A percentile compares a stretch with the other conserved stretches of the same genome.
phyloP scores from a whole-genome alignment of 2,797 vertebrate species.

The Taenioides sp. region DNA sequence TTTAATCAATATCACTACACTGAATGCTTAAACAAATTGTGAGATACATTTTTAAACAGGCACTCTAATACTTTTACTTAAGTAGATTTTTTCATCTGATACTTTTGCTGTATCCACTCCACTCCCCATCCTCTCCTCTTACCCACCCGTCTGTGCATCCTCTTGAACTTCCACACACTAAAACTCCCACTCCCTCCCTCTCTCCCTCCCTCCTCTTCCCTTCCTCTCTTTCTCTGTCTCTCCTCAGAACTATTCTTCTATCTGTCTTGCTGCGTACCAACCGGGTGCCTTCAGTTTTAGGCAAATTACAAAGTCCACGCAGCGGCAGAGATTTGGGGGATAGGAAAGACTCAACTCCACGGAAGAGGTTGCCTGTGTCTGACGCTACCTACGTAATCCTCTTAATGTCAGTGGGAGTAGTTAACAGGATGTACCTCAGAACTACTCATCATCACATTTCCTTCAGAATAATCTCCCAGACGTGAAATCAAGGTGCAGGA shows the following conservation, averaged over 20 bases:
- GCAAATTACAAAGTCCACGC: constrained; percentile 72
- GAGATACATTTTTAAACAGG: too few species aligned
- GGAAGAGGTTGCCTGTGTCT: constrained; percentile 78
- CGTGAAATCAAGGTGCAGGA: constrained; percentile 67
- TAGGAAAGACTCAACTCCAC: constrained; percentile 72
- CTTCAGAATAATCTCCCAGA: constrained; percentile 75
- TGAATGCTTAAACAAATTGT: too few species aligned
- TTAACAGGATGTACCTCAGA: constrained; percentile 81
- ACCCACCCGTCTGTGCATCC: constrained; percentile 68
- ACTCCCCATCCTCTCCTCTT: constrained; percentile 45
- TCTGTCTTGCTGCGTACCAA: constrained; percentile 57
- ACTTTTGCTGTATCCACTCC: too few species aligned
- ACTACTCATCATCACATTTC: constrained; percentile 78
- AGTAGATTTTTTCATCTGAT: too few species aligned
- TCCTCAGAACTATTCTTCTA: constrained; percentile 66
- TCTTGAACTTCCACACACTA: constrained; percentile 74
- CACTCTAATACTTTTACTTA: too few species aligned
- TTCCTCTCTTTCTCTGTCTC: constrained; percentile 41
- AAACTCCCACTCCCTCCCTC: constrained; percentile 61
- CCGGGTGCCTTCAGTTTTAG: constrained; percentile 75
- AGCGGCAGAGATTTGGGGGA: constrained; percentile 71
- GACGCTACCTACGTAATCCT: constrained; percentile 79
- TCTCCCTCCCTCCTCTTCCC: constrained; percentile 24
- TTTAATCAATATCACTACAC: too few species aligned
- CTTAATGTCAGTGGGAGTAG: constrained; percentile 81